Evolutionary conservation across 2,797 vertebrate genomes (phyloP), one percentile per base, ranked within the genome.

Genomic region (Thalassophryne amazonica): DNA sequence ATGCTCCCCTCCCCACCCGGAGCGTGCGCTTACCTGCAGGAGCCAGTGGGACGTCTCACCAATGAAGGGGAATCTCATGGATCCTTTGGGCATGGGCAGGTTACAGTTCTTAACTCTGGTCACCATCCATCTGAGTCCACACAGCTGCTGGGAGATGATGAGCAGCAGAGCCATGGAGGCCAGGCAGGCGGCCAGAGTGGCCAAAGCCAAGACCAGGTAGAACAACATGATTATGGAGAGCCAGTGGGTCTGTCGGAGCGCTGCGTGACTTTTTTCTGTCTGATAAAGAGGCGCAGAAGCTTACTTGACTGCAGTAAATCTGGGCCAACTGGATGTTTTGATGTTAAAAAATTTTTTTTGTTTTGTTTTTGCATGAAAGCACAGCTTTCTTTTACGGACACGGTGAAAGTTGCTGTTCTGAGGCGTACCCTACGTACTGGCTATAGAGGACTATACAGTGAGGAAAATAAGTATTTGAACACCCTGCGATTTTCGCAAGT

Each of bases 31-130:
- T 95, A 98, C 96, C 95, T 98, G 95, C 47, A 98, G 83, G 46
- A 98, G 88, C 96, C 96, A 98, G 92, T 98, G 96, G 90, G 94
- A 96, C 53, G 95, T 98, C 85, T 98, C 96, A 63, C 96, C 96
- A 83, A 98, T 92, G 80, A 98, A 87, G 47, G 95, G 95, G 89
- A 98, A 96, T 66, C 96, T 96, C 96, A 98, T 98, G 78, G 95
- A 97, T 67, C 96, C 96, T 69, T 94, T 94, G 24, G 96, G 96
- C 88, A 98, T 94, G 43, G 96, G 96, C 41, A 98, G 86, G 76
- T 94, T 95, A 92, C 94, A 96, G 91, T 86, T 93, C 83, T 94
- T 95, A 88, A 98, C 96, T 67, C 96, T 92, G 73, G 94, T 96
- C 49, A 94, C 93, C 40, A 95, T 94, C 96, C 96, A 97, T 42